Conservation (phyloP, 2,888 invertebrate species). For the Cantharis lateralis region DNA sequence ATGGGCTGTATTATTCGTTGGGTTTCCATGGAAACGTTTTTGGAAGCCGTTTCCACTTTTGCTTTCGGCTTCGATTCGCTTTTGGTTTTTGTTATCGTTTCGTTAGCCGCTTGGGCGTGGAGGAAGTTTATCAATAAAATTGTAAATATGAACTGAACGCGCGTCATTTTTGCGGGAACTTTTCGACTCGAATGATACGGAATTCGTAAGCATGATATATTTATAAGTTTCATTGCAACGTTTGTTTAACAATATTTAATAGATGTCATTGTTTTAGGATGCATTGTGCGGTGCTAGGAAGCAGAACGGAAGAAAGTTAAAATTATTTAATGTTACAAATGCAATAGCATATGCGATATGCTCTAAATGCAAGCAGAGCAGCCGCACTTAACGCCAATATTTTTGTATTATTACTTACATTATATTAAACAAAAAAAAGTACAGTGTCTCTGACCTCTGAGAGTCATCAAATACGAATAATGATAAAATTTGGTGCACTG, state of each 20-base stretch:
- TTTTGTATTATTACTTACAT: too few relatives aligned
- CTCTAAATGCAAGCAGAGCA: slow-evolving; percentile 19
- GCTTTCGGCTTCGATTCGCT: background rate
- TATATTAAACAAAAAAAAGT: too few relatives aligned
- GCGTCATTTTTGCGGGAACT: background rate
- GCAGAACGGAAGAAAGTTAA: slow-evolving; percentile 24
- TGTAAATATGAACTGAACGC: background rate
- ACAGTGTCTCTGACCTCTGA: too few relatives aligned
- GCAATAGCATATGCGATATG: slow-evolving; percentile 8
- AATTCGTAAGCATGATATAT: slow-evolving; percentile 8
- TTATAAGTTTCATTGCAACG: slow-evolving; percentile 24
- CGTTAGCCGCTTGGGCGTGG: background rate
- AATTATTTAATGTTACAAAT: slow-evolving; percentile 4
- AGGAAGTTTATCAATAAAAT: background rate
- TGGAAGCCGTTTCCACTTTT: background rate
- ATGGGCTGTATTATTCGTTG: slow-evolving; percentile 35
- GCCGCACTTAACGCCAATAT: background rate
- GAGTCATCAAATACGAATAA: too few relatives aligned
- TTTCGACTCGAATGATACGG: background rate
- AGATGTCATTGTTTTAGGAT: slow-evolving; percentile 16
- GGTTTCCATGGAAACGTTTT: slow-evolving; percentile 5
- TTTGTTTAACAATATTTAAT: slow-evolving; percentile 19
- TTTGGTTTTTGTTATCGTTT: background rate
- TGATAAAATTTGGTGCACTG: too few relatives aligned
- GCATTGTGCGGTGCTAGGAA: slow-evolving; percentile 23